Percentiles rank a stretch among this genome's conserved stretches.
These are phyloP conservation scores for Cephus spinipes DNA, from an alignment of 2,888 invertebrate genomes.

Conservation along the genomic window DNA sequence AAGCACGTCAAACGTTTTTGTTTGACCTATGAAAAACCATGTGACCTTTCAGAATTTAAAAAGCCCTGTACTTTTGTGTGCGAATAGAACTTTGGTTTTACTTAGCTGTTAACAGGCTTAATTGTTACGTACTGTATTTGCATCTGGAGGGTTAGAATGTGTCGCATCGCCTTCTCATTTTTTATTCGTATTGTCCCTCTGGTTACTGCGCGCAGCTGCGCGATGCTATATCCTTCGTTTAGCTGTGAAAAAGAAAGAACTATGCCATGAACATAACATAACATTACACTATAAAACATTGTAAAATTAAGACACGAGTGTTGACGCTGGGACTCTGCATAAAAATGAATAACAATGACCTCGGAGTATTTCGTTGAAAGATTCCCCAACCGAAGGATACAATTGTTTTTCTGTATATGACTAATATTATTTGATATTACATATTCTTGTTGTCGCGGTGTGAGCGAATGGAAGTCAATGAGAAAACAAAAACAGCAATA, in stretches of 20 bases:
- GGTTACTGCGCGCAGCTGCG: not conserved
- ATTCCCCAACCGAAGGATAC: conserved; percentile 33
- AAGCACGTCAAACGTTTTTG: not conserved
- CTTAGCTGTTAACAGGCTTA: not conserved
- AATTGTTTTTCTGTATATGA: conserved; percentile 1
- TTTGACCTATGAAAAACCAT: not conserved
- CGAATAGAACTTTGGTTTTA: not conserved
- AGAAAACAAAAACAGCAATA: not conserved
- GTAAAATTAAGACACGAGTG: conserved; percentile 42
- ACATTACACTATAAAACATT: conserved; percentile 48
- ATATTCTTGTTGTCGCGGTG: not conserved
- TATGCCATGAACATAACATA: conserved; percentile 30
- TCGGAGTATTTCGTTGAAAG: conserved; percentile 47
- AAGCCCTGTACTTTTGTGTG: not conserved
- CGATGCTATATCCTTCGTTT: conserved; percentile 18
- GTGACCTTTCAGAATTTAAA: not conserved
- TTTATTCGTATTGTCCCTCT: not conserved
- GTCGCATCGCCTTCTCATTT: not conserved
- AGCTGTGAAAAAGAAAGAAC: conserved; percentile 28
- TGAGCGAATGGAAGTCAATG: not conserved
- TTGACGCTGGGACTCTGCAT: conserved; percentile 45
- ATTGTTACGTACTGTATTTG: not conserved
- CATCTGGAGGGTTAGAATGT: not conserved
- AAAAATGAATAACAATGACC: conserved; percentile 43
- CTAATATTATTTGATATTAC: not conserved